A percentile compares a stretch with the other conserved stretches of the same genome.
Conservation (phyloP, 2,113 vertebrate species). For the Callithrix jacchus region DNA sequence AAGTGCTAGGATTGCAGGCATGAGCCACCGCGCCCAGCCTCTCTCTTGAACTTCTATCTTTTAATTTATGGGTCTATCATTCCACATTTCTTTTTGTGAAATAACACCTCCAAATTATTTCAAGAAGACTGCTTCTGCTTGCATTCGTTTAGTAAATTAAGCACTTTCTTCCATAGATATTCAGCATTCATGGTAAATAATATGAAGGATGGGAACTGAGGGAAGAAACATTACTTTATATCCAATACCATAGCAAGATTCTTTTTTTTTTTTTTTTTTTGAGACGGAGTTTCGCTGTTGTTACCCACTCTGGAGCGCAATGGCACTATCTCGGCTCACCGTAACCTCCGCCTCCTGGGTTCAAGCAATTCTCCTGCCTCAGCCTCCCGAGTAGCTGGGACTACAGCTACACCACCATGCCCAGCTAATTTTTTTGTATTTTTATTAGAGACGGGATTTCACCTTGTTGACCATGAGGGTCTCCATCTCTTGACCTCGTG, state of each 20-base stretch:
- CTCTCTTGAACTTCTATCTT: conserved; percentile 7
- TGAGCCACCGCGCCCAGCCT: not conserved
- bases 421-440: no score
- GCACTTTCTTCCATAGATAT: not conserved
- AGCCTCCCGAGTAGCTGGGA: no score
- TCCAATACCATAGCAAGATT: not conserved
- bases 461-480: no score
- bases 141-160: not conserved
- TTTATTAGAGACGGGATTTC: no score
- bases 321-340: no score
- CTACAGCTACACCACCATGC: no score
- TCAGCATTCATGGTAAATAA: not conserved
- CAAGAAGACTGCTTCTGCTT: not conserved
- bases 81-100: not conserved
- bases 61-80: not conserved
- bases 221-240: conserved; percentile 15
- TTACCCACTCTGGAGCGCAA: no score
- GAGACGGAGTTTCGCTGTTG: no score
- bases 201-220: not conserved
- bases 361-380: no score
- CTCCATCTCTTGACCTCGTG: no score
- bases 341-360: no score
- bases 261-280: not conserved
- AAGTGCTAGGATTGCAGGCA: no score
- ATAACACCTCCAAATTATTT: conserved; percentile 3